Evolutionary conservation across 2,888 invertebrate species (phyloP).

Genomic region (Adelphocoris suturalis): DNA sequence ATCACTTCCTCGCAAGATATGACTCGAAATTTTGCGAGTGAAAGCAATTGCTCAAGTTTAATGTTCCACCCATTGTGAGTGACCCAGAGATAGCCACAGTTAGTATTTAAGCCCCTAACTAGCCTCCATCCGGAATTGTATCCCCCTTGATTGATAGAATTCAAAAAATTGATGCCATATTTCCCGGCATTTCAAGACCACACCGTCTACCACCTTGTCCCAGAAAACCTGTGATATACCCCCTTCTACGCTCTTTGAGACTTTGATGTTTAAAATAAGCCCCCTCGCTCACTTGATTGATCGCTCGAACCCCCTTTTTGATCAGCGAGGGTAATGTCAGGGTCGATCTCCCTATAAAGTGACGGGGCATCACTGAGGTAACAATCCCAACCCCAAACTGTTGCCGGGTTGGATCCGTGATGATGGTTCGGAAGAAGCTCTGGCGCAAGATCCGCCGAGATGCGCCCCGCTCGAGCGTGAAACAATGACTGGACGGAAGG

Average conservation of each 20-base stretch:
- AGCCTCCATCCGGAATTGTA: too few relatives aligned
- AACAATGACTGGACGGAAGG: background rate
- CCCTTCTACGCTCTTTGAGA: background rate
- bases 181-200: too few relatives aligned
- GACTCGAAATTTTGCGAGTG: too few relatives aligned
- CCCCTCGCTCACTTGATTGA: background rate
- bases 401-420: background rate
- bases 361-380: background rate
- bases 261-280: background rate
- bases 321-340: background rate
- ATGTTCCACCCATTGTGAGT: too few relatives aligned
- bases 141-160: too few relatives aligned
- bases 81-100: too few relatives aligned
- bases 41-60: too few relatives aligned
- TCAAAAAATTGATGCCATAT: too few relatives aligned
- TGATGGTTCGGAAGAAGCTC: background rate
- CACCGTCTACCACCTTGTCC: too few relatives aligned
- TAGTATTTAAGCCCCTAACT: too few relatives aligned
- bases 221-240: too few relatives aligned
- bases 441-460: constrained; percentile 21
- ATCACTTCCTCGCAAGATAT: too few relatives aligned
- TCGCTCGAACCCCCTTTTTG: background rate
- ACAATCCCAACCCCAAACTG: background rate
- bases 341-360: background rate
- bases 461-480: background rate